Evolutionary conservation across 1,140 invertebrate species (phyloP).

Genomic region (Nasonia giraulti): DNA sequence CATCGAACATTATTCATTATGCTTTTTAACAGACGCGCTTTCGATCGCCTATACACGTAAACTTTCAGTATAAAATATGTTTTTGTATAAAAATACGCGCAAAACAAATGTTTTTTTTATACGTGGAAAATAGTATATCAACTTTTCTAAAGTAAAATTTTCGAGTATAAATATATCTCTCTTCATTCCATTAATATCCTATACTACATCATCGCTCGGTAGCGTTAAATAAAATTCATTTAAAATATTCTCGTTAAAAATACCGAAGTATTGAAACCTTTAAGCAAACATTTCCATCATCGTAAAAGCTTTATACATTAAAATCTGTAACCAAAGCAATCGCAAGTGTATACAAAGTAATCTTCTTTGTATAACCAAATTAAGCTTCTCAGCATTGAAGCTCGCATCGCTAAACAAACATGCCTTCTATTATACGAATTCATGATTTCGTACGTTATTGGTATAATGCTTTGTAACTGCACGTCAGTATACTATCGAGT

Average conservation of each 20-base stretch:
- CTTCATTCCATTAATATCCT: background rate
- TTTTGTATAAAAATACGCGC: constrained; percentile 35
- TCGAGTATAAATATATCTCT: background rate
- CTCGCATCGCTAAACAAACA: background rate
- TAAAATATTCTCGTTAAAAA: constrained; percentile 19
- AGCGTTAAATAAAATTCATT: constrained; percentile 27
- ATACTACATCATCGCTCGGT: background rate
- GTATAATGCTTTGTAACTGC: constrained; percentile 24
- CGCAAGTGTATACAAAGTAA: background rate
- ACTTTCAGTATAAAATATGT: constrained; percentile 23
- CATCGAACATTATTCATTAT: background rate
- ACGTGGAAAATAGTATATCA: constrained; percentile 15
- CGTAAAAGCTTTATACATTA: constrained; percentile 13
- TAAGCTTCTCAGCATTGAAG: background rate
- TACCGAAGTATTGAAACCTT: background rate
- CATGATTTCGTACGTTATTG: background rate
- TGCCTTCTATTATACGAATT: background rate
- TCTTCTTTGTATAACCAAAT: too few species aligned
- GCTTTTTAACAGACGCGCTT: too few species aligned
- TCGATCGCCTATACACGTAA: background rate
- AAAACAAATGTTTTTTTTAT: background rate
- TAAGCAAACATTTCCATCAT: background rate
- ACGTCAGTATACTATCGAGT: background rate
- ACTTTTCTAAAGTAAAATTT: background rate
- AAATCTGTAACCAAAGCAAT: constrained; percentile 4